These are phyloP conservation scores for Noctuana brunneofusca DNA, from an alignment of 2,888 invertebrate genomes.

Conservation along the genomic window DNA sequence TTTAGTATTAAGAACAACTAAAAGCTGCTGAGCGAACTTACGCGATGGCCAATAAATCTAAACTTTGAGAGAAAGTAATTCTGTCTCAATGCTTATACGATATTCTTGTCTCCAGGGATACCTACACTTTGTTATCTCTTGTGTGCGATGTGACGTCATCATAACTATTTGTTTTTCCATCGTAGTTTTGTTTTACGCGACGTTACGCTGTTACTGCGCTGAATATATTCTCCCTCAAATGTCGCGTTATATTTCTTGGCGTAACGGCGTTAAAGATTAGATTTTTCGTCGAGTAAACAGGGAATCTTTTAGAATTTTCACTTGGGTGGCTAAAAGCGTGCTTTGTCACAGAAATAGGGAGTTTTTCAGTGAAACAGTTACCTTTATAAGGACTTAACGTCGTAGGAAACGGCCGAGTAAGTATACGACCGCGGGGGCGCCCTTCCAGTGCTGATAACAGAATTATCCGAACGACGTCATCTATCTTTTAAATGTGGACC, in stretches of 20 bases:
- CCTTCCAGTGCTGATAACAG: slow-evolving; percentile 84
- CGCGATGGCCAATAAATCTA: slow-evolving; percentile 77
- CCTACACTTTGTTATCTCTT: slow-evolving; percentile 63
- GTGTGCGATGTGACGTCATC: slow-evolving; percentile 57
- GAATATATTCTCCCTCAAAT: slow-evolving; percentile 33
- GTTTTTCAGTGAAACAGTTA: slow-evolving; percentile 77
- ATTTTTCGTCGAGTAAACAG: slow-evolving; percentile 53
- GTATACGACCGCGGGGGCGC: slow-evolving; percentile 76
- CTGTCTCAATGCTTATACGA: slow-evolving; percentile 70
- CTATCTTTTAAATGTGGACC: slow-evolving; percentile 85
- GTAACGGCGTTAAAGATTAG: slow-evolving; percentile 35
- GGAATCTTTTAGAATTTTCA: slow-evolving; percentile 66
- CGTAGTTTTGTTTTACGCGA: slow-evolving; percentile 51
- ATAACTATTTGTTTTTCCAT: slow-evolving; percentile 60
- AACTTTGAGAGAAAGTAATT: slow-evolving; percentile 77
- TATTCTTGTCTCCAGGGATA: slow-evolving; percentile 57
- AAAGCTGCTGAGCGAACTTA: slow-evolving; percentile 67
- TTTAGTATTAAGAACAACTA: slow-evolving; percentile 74
- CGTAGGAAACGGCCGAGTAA: slow-evolving; percentile 76
- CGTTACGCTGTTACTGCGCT: slow-evolving; percentile 36
- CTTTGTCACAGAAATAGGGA: slow-evolving; percentile 73
- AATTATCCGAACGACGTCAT: slow-evolving; percentile 86
- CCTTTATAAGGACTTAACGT: slow-evolving; percentile 79
- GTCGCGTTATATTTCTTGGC: slow-evolving; percentile 33
- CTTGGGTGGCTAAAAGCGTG: slow-evolving; percentile 68